Percentiles rank a stretch among this genome's conserved stretches.
Conservation (phyloP, 2,797 vertebrate species). For the Anas bernieri region DNA sequence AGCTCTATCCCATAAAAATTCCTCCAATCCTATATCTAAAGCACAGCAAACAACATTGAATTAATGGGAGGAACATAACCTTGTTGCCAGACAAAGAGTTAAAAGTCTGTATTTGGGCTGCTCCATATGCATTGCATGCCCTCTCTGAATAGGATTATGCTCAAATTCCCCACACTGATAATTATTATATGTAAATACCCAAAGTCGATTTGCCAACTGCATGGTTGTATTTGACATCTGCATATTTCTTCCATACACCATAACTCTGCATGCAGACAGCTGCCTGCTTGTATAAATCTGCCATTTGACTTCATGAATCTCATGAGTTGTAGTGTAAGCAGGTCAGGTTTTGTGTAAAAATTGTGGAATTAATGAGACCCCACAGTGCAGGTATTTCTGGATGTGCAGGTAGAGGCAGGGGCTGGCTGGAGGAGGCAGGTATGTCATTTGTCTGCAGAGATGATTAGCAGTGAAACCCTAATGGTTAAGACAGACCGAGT, state of each 20-base stretch:
- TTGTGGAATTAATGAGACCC: neutral
- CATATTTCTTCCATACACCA: neutral
- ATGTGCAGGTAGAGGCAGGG: neutral
- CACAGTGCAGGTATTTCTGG: neutral
- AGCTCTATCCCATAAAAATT: neutral
- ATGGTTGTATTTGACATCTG: neutral
- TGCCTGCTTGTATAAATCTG: conserved; percentile 34
- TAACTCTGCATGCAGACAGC: conserved; percentile 3
- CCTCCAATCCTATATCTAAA: neutral
- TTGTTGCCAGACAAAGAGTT: neutral
- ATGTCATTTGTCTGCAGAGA: neutral
- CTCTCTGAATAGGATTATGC: neutral
- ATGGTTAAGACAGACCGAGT: neutral
- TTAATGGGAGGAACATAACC: neutral
- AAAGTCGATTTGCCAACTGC: conserved; percentile 20
- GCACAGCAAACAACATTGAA: neutral
- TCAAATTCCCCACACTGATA: neutral
- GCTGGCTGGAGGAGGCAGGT: neutral
- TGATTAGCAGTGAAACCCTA: neutral
- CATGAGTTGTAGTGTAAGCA: neutral
- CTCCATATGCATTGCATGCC: neutral
- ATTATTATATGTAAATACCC: conserved; percentile 49
- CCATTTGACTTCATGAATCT: neutral
- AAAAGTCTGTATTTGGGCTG: neutral
- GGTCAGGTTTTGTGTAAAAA: neutral